Evolutionary conservation across 2,888 invertebrate species (phyloP), one percentile per base, ranked within the genome.

Genomic region (Eilema sororculum): DNA sequence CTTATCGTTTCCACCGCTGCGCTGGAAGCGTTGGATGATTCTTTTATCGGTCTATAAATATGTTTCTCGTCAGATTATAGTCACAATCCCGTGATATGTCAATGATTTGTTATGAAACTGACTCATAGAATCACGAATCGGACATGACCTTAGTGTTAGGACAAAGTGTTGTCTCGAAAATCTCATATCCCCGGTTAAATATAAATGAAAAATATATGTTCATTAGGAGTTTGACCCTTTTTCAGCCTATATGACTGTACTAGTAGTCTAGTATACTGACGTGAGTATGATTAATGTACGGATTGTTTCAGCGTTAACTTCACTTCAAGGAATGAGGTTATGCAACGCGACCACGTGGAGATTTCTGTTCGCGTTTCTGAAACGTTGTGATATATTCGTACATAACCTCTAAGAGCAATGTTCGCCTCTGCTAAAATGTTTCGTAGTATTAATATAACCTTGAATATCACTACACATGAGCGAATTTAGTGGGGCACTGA

Each of bases 391-490:
- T 83, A 81, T 82, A 80, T 81, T 81, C 72, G 72, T 78, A 70
- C 52, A 64, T 73, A 81, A 74, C 74, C 83, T 77, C 80, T 78
- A 74, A 74, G 74, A 72, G 72, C 76, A 75, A 72, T 73, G 80
- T 78, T 85, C 79, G 81, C 86, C 80, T 86, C 76, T 73, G 78
- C 83, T 84, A 84, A 85, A 82, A 76, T 80, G 80, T 80, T 83
- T 83, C 75, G 86, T 84, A 80, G 85, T 88, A 90, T 90, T 87
- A 86, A 87, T 89, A 84, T 82, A 84, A 85, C 90, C 90, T 91
- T 90, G 89, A 82, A 77, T 73, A 79, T 78, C 79, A 81, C 75
- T 72, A 79, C 74, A 78, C 80, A 79, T 76, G 82, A 78, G 76
- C 77, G 70, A 66, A 74, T 73, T 71, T 74, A 81, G 75, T 76